Evolutionary conservation across 2,888 invertebrate species (phyloP), one percentile per base, ranked within the genome.

Genomic region (Aphrophora alni): DNA sequence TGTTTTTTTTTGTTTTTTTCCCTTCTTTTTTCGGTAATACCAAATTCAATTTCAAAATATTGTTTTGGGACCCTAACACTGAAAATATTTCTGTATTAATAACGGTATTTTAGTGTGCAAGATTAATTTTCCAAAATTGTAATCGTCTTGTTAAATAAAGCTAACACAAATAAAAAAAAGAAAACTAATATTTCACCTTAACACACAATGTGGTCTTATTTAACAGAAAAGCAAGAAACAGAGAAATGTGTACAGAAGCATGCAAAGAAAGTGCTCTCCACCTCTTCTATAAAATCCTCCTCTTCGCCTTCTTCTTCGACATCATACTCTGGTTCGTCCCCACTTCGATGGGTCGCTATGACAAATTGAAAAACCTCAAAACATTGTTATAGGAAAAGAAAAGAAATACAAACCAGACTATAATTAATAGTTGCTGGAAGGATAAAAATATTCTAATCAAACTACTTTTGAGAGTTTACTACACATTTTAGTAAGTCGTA

Each of bases 241-340:
- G 59, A 59, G 59, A 59, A 59, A 59, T 59, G 59, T 21, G 59
- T 59, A 59, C 59, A 59, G 59, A 59, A 59, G 59, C 59, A 59
- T 59, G 59, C 71, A 27, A 71, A 28, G 71, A 28, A 71, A 27
- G 71, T 33, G n/a, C 71, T 33, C 33, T n/a, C 38, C 87, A 89
- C 91, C 88, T 91, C 91, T 86, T 92, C 91, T 85, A 89, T 90
- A 84, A 90, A 90, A 84, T 91, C 91, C 84, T 91, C 91, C 80
- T 88, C 86, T 83, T 86, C 86, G 26, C 84, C 81, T 59, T 85
- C 89, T 79, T 89, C 90, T 86, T 91, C 91, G 83, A 90, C 90
- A 85, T 90, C 89, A 78, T 85, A 85, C 74, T 85, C 83, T 51
- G 38, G 78, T 27, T 78, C 78, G 25, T 78, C 78, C 59, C 59